Evolutionary conservation across 2,113 vertebrate genomes (phyloP), one percentile per base, ranked within the genome.

Genomic region (Muscicapa adusta): DNA sequence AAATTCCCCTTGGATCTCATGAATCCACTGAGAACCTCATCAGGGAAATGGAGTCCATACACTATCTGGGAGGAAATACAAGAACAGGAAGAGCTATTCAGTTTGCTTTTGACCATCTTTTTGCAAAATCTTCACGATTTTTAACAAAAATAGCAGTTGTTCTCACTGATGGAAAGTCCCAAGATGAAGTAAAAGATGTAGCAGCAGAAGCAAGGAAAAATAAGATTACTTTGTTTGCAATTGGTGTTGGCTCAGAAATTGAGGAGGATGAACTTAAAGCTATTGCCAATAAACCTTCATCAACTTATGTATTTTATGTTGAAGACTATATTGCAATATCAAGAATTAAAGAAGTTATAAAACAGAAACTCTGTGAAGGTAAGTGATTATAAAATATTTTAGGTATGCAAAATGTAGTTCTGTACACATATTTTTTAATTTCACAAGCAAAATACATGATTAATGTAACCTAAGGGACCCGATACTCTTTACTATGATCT

Each of bases 361-460:
- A 99, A 56, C 99, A 99, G 96, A 99, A 99, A 94, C 98, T 99
- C 51, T 99, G 99, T 97, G 99, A 99, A 99, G 99, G 99, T 99
- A 97, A 98, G 96, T 67, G 7, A 34, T 71, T 45, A 38, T 58
- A 91, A 82, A 51, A 60, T 61, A 73, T 56, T 88, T 86, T 17
- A 62, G 7, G 3, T 36, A 6, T 71, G 42, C n/a, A 83, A 53
- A 77, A 67, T 61, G 5, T 62, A 43, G 28, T 63, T 72, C 25
- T 57, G 9, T 68, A n/a, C 17, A 12, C 0, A 1, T 33, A 33
- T 54, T 62, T 34, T 19, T 73, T 43, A 61, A 47, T 84, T 91
- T 90, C 19, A 67, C 29, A 60, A 65, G 38, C 33, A n/a, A 57
- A 28, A 86, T 33, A 34, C 18, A 8, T 50, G 14, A 47, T 58